Percentiles rank a stretch among this genome's conserved stretches.
phyloP scores from a whole-genome alignment of 2,888 invertebrate genomes.

The Spisula solida region DNA sequence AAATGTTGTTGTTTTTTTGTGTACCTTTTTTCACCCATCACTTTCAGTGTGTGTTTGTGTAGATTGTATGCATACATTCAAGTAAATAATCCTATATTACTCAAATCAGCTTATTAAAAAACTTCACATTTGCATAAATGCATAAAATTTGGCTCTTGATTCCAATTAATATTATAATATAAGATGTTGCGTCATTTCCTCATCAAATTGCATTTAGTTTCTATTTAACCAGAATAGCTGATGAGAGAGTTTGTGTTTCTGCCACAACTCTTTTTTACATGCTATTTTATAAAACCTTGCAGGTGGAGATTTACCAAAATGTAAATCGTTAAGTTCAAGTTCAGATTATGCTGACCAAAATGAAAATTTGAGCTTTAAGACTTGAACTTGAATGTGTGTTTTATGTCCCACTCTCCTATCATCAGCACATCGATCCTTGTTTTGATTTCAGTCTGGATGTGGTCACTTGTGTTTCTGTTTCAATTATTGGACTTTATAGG shows the following conservation, averaged over 20 bases:
- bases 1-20: slow-evolving; percentile 76
- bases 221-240: no score
- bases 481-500: background rate
- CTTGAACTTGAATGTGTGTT: slow-evolving; percentile 9
- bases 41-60: slow-evolving; percentile 6
- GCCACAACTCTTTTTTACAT: no score
- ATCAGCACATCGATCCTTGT: background rate
- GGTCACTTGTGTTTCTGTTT: background rate
- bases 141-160: slow-evolving; percentile 7
- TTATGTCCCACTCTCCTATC: background rate
- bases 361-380: background rate
- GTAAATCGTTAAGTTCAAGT: no score
- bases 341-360: no score
- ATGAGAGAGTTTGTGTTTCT: no score
- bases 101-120: background rate
- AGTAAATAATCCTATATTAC: background rate
- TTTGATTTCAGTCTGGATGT: slow-evolving; percentile 1
- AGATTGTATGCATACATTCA: slow-evolving; percentile 2
- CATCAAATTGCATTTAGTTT: no score
- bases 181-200: no score
- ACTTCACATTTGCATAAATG: background rate
- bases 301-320: no score
- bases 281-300: no score
- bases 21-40: slow-evolving; percentile 31
- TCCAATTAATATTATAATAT: background rate